phyloP scores from a whole-genome alignment of 1,140 invertebrate genomes.

The Notospermus geniculatus region DNA sequence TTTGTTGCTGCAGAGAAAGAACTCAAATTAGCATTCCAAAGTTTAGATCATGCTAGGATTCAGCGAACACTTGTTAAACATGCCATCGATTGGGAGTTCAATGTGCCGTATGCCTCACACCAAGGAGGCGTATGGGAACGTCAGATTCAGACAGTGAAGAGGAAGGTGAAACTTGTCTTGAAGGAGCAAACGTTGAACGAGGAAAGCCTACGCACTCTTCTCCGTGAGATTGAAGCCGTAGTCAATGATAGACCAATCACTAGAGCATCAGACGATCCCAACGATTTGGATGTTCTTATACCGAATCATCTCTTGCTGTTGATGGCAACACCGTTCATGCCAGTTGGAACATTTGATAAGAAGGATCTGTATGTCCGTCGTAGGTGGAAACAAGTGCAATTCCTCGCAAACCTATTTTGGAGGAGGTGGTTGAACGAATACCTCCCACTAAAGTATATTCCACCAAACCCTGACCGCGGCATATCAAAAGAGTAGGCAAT shows the following conservation, averaged over 20 bases:
- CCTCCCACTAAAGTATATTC: no score
- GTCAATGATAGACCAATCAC: background rate
- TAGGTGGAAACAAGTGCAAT: no score
- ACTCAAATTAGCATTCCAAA: background rate
- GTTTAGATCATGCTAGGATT: background rate
- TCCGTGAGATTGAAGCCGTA: conserved; percentile 6
- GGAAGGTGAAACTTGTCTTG: background rate
- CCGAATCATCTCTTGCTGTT: conserved; percentile 1
- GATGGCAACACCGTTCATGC: background rate
- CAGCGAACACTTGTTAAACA: background rate
- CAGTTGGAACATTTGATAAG: no score
- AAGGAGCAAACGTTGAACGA: conserved; percentile 9
- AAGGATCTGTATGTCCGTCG: no score
- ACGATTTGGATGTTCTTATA: background rate
- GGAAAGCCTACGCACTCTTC: conserved; percentile 5
- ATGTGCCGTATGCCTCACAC: conserved; percentile 7
- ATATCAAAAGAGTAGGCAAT: no score
- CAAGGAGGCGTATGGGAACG: conserved; percentile 9
- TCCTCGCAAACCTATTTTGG: no score
- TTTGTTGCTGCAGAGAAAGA: conserved; percentile 1
- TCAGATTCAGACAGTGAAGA: conserved; percentile 7
- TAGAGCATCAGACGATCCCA: background rate
- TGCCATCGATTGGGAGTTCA: conserved; percentile 2
- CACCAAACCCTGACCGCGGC: no score
- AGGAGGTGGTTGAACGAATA: no score